These are phyloP conservation scores for Drosophila fuyamai DNA, from an alignment of 1,140 invertebrate genomes.

Conservation along the genomic window DNA sequence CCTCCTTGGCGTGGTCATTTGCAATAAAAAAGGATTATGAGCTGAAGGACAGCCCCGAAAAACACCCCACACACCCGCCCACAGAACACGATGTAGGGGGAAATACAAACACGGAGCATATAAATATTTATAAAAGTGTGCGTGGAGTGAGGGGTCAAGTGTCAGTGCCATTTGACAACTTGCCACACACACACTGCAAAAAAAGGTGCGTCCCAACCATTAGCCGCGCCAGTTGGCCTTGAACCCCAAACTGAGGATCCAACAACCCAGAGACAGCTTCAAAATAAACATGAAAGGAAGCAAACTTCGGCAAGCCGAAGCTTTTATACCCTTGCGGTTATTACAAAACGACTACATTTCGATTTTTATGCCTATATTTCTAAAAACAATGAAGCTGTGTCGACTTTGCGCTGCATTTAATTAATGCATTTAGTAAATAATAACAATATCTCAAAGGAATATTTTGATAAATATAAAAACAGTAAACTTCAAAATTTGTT, in stretches of 20 bases:
- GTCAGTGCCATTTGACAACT: constrained; percentile 80
- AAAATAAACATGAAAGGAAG: neutral
- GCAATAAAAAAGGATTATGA: constrained; percentile 82
- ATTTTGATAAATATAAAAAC: too few relatives aligned
- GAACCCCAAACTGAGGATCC: constrained; percentile 7
- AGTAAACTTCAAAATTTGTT: too few relatives aligned
- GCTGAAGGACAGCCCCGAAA: constrained; percentile 69
- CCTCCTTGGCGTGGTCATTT: constrained; percentile 75
- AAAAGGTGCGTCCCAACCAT: constrained; percentile 38
- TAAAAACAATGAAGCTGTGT: too few relatives aligned
- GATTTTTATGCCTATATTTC: too few relatives aligned
- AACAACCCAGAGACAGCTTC: neutral
- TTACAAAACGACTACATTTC: too few relatives aligned
- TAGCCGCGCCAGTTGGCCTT: constrained; percentile 27
- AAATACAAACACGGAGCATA: constrained; percentile 49
- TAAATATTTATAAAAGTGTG: constrained; percentile 72
- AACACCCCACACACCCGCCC: constrained; percentile 23
- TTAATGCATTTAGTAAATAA: too few relatives aligned
- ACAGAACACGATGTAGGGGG: constrained; percentile 36
- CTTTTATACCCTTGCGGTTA: too few relatives aligned
- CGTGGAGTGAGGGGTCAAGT: constrained; percentile 40
- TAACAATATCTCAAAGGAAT: too few relatives aligned
- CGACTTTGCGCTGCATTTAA: too few relatives aligned
- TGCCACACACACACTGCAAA: constrained; percentile 59
- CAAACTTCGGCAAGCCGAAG: too few relatives aligned